Conservation (phyloP, 2,113 vertebrate genomes). For the Chlamydotis undulata region DNA sequence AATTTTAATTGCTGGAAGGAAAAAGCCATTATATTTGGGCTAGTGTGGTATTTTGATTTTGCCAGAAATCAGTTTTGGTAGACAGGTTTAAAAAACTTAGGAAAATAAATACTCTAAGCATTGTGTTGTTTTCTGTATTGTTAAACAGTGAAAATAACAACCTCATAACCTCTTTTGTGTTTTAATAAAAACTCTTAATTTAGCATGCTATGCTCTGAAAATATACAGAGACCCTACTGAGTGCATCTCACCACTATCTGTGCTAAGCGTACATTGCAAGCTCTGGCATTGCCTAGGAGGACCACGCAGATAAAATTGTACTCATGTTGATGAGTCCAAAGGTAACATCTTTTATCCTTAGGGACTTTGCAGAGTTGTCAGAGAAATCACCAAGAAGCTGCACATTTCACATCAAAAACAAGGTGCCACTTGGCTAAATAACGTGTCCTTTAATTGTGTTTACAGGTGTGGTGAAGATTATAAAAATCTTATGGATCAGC, state of each 20-base stretch:
- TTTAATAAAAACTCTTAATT: neutral
- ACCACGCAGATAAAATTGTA: neutral
- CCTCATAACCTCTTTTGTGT: neutral
- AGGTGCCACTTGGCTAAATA: neutral
- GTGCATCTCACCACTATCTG: neutral
- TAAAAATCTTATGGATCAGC: neutral
- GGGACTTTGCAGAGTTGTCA: neutral
- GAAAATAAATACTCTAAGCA: neutral
- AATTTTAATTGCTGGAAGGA: neutral
- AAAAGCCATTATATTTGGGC: neutral
- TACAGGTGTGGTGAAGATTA: neutral
- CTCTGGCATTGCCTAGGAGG: neutral
- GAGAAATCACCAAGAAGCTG: neutral
- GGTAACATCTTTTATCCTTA: neutral
- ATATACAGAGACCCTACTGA: neutral
- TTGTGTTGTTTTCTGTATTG: neutral
- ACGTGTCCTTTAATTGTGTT: neutral
- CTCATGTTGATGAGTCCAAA: neutral
- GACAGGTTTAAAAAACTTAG: neutral
- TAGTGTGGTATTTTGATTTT: neutral
- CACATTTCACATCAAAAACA: neutral
- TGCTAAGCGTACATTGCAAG: accelerated
- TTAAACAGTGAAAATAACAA: neutral
- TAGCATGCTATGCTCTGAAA: neutral
- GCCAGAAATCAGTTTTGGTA: neutral